Conservation (phyloP, 1,140 invertebrate species). For the Elymnias hypermnestra region DNA sequence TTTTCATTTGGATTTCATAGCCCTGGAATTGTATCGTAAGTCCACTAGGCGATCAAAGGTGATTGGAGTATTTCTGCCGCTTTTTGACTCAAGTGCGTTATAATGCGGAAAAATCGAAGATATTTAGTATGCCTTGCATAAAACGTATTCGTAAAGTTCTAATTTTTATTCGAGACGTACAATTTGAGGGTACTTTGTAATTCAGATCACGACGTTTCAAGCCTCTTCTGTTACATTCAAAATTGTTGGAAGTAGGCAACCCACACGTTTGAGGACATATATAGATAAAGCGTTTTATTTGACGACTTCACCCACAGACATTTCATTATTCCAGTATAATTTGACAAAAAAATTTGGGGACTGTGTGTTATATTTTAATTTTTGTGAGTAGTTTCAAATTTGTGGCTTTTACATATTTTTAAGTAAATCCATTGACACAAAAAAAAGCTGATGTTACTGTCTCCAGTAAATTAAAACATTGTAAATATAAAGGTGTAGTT, state of each 20-base stretch:
- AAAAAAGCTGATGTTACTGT: too few relatives aligned
- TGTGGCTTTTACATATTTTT: not conserved
- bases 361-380: too few relatives aligned
- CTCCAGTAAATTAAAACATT: too few relatives aligned
- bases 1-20: too few relatives aligned
- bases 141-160: not conserved
- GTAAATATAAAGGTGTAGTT: too few relatives aligned
- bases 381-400: not conserved
- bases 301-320: too few relatives aligned
- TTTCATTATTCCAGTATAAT: too few relatives aligned
- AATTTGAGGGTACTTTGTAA: slow-evolving; percentile 14
- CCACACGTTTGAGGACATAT: slow-evolving; percentile 1
- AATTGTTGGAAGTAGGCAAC: not conserved
- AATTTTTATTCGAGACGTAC: slow-evolving; percentile 13
- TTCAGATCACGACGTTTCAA: slow-evolving; percentile 13
- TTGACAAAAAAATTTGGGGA: too few relatives aligned
- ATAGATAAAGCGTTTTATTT: not conserved
- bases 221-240: slow-evolving; percentile 9
- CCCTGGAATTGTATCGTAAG: too few relatives aligned
- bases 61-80: not conserved
- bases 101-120: not conserved
- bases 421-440: too few relatives aligned
- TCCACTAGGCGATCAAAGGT: too few relatives aligned
- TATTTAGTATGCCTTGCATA: not conserved
- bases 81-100: not conserved